Conservation (phyloP, 2,797 vertebrate genomes). For the Novumbra hubbsi region DNA sequence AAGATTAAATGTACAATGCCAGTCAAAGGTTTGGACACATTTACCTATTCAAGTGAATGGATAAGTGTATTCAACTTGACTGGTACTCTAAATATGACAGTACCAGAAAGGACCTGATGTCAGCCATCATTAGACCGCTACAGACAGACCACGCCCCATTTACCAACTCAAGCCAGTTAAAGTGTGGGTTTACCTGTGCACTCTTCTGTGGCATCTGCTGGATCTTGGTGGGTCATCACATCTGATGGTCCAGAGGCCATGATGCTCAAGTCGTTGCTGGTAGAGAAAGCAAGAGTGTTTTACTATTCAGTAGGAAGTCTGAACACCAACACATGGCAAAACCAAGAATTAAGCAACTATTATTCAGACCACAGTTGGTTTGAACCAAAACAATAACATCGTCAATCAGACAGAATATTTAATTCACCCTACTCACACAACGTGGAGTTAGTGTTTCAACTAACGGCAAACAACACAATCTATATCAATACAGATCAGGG, state of each 20-base stretch:
- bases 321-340: neutral
- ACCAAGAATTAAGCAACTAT: neutral
- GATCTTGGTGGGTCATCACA: slow-evolving; percentile 64
- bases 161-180: neutral
- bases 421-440: neutral
- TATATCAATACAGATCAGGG: neutral
- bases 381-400: neutral
- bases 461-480: neutral
- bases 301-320: neutral
- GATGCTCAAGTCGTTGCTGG: slow-evolving; percentile 74
- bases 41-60: too few relatives aligned
- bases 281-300: neutral
- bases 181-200: slow-evolving; percentile 73
- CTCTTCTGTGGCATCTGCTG: slow-evolving; percentile 71
- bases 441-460: neutral
- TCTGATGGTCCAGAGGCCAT: slow-evolving; percentile 78
- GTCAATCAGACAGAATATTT: neutral
- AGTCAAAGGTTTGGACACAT: too few relatives aligned
- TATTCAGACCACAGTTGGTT: neutral
- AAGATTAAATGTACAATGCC: neutral
- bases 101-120: neutral
- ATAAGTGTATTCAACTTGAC: too few relatives aligned
- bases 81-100: neutral
- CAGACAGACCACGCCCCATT: neutral
- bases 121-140: neutral